Conservation (phyloP, 2,113 vertebrate genomes). For the Misgurnus mizolepis region DNA sequence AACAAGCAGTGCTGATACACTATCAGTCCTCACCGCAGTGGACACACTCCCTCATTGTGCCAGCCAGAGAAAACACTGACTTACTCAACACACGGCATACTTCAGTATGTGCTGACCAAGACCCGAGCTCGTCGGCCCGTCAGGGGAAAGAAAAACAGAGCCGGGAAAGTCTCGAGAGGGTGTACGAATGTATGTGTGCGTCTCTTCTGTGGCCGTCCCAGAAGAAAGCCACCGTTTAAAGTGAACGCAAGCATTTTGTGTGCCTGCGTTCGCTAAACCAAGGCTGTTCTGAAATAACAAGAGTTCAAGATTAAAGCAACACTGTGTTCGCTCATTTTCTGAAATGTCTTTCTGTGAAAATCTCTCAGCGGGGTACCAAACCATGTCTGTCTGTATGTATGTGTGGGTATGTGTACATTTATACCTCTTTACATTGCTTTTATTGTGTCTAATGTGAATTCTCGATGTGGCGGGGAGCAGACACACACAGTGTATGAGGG, state of each 20-base stretch:
- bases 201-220: not conserved
- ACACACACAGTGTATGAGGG: constrained; percentile 41
- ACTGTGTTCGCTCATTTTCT: constrained; percentile 56
- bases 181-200: not conserved
- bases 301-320: constrained; percentile 66
- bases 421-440: constrained; percentile 61
- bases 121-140: constrained; percentile 54
- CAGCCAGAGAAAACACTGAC: constrained; percentile 63
- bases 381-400: constrained; percentile 20
- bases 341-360: constrained; percentile 52
- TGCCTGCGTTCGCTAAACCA: constrained; percentile 36
- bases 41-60: constrained; percentile 27
- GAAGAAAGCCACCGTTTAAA: constrained; percentile 39
- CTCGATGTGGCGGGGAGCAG: constrained; percentile 23
- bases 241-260: constrained; percentile 45
- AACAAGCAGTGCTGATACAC: constrained; percentile 40
- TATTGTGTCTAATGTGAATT: constrained; percentile 64
- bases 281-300: constrained; percentile 53
- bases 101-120: constrained; percentile 58
- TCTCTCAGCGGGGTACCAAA: constrained; percentile 49
- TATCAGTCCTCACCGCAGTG: constrained; percentile 39
- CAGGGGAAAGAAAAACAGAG: constrained; percentile 66
- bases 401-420: constrained; percentile 47
- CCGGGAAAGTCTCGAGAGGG: constrained; percentile 38
- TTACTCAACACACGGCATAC: constrained; percentile 35